Conservation (phyloP, 2,888 invertebrate genomes). For the Sinohyriopsis cumingii region DNA sequence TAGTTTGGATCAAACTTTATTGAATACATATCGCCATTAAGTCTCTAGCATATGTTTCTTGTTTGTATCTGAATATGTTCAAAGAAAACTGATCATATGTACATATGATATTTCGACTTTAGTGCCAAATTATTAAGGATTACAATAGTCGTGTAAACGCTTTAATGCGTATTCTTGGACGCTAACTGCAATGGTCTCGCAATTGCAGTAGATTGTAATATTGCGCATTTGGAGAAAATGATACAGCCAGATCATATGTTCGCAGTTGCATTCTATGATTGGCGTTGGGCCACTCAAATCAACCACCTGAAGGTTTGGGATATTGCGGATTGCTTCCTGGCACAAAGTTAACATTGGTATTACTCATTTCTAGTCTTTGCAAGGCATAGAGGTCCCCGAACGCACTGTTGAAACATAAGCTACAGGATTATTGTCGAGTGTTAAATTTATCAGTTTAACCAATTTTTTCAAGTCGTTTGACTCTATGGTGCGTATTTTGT, state of each 20-base stretch:
- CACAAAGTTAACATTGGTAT: constrained; percentile 22
- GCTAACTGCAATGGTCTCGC: constrained; percentile 16
- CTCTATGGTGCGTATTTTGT: constrained; percentile 42
- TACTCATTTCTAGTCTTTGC: constrained; percentile 20
- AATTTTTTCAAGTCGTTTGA: constrained; percentile 36
- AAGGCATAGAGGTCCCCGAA: constrained; percentile 24
- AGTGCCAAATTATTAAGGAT: no score
- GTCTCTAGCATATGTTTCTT: no score
- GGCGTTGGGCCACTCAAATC: constrained; percentile 14
- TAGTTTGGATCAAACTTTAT: no score
- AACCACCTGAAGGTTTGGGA: constrained; percentile 9
- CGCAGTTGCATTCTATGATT: constrained; percentile 33
- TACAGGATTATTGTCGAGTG: constrained; percentile 33
- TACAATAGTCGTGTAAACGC: neutral
- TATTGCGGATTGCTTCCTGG: constrained; percentile 36
- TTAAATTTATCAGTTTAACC: constrained; percentile 10
- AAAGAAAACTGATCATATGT: no score
- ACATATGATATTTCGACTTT: no score
- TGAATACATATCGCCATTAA: no score
- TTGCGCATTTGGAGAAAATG: constrained; percentile 29
- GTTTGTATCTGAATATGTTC: no score
- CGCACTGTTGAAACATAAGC: constrained; percentile 39
- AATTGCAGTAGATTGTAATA: constrained; percentile 22
- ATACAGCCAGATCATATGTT: constrained; percentile 31
- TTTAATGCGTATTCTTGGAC: constrained; percentile 15